Percentiles rank a stretch among this genome's conserved stretches.
phyloP scores from a whole-genome alignment of 2,113 vertebrate species.

The Corynorhinus townsendii region DNA sequence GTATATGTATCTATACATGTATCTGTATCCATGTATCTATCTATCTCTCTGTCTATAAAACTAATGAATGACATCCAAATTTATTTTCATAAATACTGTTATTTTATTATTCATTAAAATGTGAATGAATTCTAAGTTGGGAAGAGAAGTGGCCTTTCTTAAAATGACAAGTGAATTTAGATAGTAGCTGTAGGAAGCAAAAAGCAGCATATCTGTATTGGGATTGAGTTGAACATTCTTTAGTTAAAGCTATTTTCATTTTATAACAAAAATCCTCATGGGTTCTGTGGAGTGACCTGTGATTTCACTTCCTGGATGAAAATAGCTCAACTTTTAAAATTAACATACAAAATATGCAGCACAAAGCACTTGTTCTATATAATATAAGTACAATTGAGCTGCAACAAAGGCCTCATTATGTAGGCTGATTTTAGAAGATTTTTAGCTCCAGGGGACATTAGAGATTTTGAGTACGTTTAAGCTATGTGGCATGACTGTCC shows the following conservation, averaged over 20 bases:
- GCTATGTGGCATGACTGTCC: slow-evolving; percentile 56
- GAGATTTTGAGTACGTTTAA: slow-evolving; percentile 64
- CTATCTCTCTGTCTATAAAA: neutral
- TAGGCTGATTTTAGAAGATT: slow-evolving; percentile 64
- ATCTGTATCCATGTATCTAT: neutral
- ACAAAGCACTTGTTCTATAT: slow-evolving; percentile 34
- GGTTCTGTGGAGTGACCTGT: slow-evolving; percentile 30
- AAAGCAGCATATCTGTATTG: neutral
- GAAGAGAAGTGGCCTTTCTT: neutral
- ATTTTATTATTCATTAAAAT: neutral
- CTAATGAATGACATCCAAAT: neutral
- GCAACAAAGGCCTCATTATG: slow-evolving; percentile 70
- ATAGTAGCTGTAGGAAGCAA: neutral
- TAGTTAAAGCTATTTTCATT: slow-evolving; percentile 20
- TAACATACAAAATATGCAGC: slow-evolving; percentile 62
- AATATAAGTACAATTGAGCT: slow-evolving; percentile 59
- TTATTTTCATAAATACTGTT: neutral
- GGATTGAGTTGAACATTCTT: slow-evolving; percentile 1
- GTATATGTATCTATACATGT: no score
- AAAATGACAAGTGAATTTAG: neutral
- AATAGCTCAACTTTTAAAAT: slow-evolving; percentile 63
- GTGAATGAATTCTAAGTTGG: neutral
- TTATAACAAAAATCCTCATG: slow-evolving; percentile 32
- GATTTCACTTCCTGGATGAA: slow-evolving; percentile 45
- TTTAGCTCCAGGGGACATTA: slow-evolving; percentile 66